Conservation (phyloP, 2,797 vertebrate genomes). For the Ctenopoma multispine region DNA sequence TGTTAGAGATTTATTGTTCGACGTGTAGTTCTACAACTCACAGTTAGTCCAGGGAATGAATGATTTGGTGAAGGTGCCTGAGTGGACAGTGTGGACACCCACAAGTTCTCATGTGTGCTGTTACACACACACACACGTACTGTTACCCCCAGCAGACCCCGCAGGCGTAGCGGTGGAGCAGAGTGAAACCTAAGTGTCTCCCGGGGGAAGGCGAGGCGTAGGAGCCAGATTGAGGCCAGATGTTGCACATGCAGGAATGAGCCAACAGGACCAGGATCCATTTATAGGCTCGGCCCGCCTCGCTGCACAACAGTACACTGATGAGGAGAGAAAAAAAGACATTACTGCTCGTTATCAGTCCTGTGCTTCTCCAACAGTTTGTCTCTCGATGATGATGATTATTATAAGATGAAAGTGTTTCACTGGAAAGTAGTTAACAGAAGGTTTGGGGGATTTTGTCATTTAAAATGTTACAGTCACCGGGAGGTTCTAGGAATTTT, state of each 20-base stretch:
- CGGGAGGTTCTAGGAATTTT: too few relatives aligned
- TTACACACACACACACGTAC: constrained; percentile 7
- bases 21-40: not conserved
- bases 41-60: not conserved
- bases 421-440: not conserved
- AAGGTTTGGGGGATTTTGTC: too few relatives aligned
- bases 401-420: not conserved
- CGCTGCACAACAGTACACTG: constrained; percentile 22
- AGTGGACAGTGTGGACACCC: not conserved
- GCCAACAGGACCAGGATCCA: constrained; percentile 59
- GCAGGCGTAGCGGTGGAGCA: constrained; percentile 32
- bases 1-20: not conserved
- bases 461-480: too few relatives aligned
- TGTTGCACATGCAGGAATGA: constrained; percentile 70
- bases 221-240: constrained; percentile 81
- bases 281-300: constrained; percentile 55
- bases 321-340: constrained; percentile 5
- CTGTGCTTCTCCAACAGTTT: not conserved
- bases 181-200: constrained; percentile 74
- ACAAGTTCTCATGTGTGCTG: constrained; percentile 5
- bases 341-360: not conserved
- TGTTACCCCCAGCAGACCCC: constrained; percentile 68
- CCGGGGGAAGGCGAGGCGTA: constrained; percentile 49
- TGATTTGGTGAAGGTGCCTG: constrained; percentile 29
- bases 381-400: not conserved